Conservation (phyloP, 2,888 invertebrate species). For the Lithophane semibrunnea region DNA sequence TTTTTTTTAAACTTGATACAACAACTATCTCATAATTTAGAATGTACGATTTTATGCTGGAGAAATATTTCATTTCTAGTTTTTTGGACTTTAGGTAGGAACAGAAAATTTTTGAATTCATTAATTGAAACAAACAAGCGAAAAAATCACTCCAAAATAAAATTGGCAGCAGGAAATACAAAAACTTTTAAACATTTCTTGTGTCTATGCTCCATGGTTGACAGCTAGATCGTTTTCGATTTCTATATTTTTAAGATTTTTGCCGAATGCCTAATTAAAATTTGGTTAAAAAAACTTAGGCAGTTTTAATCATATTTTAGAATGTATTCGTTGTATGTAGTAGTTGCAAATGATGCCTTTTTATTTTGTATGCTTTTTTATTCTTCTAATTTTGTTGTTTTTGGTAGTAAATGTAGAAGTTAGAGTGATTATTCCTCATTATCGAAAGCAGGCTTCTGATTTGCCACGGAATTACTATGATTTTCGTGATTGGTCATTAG, state of each 20-base stretch:
- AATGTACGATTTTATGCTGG: constrained; percentile 70
- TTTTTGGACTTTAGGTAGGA: constrained; percentile 67
- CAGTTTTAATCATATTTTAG: no score
- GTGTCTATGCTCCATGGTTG: constrained; percentile 65
- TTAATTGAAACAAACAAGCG: constrained; percentile 68
- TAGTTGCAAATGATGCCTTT: no score
- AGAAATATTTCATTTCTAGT: constrained; percentile 84
- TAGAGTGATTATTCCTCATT: constrained; percentile 9
- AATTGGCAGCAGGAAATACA: constrained; percentile 74
- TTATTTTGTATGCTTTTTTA: constrained; percentile 6
- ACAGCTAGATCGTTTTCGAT: constrained; percentile 20
- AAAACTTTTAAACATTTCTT: constrained; percentile 64
- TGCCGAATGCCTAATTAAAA: neutral
- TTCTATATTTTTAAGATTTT: neutral
- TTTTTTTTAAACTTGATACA: constrained; percentile 83
- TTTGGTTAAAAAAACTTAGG: neutral
- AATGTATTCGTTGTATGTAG: no score
- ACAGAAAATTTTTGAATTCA: constrained; percentile 73
- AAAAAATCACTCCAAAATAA: constrained; percentile 67
- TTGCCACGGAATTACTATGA: neutral
- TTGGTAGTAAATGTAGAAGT: constrained; percentile 15
- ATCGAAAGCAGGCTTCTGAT: neutral
- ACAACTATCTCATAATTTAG: constrained; percentile 76
- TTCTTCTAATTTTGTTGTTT: constrained; percentile 29
- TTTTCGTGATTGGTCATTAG: constrained; percentile 21